These are phyloP conservation scores for Siniperca chuatsi DNA, from an alignment of 2,113 vertebrate species.

Conservation along the genomic window DNA sequence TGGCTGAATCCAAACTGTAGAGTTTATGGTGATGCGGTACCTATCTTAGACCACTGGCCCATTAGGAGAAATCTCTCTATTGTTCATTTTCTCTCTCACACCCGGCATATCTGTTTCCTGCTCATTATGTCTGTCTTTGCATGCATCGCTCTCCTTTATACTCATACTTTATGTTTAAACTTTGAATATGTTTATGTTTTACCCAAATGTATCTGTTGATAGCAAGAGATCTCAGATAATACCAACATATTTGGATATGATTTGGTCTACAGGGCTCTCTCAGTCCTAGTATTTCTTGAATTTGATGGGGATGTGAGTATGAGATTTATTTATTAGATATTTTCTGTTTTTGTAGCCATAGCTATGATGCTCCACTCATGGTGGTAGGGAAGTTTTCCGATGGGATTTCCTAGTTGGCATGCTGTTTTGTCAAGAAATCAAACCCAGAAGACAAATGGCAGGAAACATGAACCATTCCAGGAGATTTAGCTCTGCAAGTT, in stretches of 20 bases:
- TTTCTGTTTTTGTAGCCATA: constrained; percentile 5
- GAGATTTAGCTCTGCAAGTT: neutral
- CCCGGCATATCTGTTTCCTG: neutral
- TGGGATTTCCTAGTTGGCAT: neutral
- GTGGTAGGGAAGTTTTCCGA: neutral
- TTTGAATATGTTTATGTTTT: neutral
- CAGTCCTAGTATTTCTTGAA: neutral
- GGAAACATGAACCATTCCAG: neutral
- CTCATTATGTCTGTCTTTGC: neutral
- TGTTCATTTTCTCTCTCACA: neutral
- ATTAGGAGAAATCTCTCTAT: neutral
- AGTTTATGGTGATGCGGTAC: neutral
- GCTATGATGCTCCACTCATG: neutral
- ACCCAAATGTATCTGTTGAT: neutral
- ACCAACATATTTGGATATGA: neutral
- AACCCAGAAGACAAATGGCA: constrained; percentile 26
- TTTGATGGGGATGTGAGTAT: neutral
- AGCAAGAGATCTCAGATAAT: neutral
- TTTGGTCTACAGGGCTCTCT: neutral
- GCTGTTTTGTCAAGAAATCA: constrained; percentile 15
- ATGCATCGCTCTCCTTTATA: neutral
- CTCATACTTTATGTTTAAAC: neutral
- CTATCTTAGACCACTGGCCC: neutral
- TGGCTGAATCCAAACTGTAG: neutral
- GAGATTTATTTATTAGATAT: neutral